Evolutionary conservation across 2,888 invertebrate species (phyloP).

Genomic region (Melanotus villosus): DNA sequence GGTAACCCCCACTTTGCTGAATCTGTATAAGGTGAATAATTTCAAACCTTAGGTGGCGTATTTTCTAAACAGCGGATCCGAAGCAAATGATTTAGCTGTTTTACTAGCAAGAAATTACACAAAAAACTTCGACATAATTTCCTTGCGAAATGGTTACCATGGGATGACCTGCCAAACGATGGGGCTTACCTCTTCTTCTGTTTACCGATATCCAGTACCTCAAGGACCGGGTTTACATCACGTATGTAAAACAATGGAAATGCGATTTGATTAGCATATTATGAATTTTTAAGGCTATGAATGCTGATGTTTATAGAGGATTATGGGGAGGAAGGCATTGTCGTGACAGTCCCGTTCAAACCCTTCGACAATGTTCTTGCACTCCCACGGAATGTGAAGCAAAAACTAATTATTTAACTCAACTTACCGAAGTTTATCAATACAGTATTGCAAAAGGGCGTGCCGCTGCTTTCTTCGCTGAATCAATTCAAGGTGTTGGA

Average conservation of each 20-base stretch:
- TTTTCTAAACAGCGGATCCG: constrained; percentile 96
- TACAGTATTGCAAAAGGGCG: constrained; percentile 84
- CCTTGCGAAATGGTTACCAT: constrained; percentile 92
- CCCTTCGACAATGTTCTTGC: constrained; percentile 79
- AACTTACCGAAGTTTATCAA: constrained; percentile 83
- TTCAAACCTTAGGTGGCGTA: constrained; percentile 80
- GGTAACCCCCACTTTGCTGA: constrained; percentile 61
- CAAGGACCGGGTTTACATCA: constrained; percentile 82
- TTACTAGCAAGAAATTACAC: constrained; percentile 90
- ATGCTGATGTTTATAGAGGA: constrained; percentile 93
- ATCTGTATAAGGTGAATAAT: neutral
- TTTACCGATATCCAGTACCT: constrained; percentile 84
- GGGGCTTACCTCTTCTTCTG: constrained; percentile 82
- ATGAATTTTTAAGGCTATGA: constrained; percentile 77
- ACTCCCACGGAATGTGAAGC: constrained; percentile 76
- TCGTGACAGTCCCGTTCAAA: constrained; percentile 88
- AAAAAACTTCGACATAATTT: constrained; percentile 86
- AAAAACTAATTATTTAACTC: constrained; percentile 84
- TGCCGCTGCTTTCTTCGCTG: constrained; percentile 93
- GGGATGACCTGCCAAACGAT: constrained; percentile 90
- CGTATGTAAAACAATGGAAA: constrained; percentile 69
- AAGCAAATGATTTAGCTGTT: constrained; percentile 96
- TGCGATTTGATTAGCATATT: neutral
- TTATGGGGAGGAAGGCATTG: constrained; percentile 92
- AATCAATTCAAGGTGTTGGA: constrained; percentile 97